Base-by-base conservation (phyloP, 2,113 vertebrate species). In the Panthera leo region DNA sequence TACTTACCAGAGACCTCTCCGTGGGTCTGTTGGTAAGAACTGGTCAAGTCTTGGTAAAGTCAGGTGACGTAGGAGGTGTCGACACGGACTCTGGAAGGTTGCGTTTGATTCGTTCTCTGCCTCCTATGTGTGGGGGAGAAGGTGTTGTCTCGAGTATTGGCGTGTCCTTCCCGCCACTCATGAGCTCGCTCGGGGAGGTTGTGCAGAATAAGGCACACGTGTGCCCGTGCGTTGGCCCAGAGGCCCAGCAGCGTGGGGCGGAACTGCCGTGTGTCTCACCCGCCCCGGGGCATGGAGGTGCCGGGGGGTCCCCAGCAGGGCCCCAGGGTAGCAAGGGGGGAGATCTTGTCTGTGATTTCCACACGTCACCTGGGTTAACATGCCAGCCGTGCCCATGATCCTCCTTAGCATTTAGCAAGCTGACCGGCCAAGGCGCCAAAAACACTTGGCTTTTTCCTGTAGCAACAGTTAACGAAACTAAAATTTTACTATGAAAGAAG, bases 181-280 rank as follows among this genome's bases (percentile, higher is more conserved):
- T 27, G 21, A 80, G 31, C 25, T 45, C 39, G 6, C 42, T 13
- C 42, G 29, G 25, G 34, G 61, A 63, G n/a, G 51, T n/a, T 16
- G 15, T 48, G 7, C n/a, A 11, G 19, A 53, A 2, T 19, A 3
- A 3, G 9, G 34, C 15, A 10, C 8, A 3, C 12, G 4, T 15
- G 5, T 39, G 5, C 4, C 0, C 7, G 4, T n/a, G 55, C 11
- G 15, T 31, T 18, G 31, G n/a, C 70, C 51, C 63, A 29, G 16
- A 7, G 6, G 4, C 4, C 13, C 36, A 16, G 25, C 42, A 11
- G 83, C 13, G 15, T 1, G 6, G 55, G 13, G 13, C 13, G 6
- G 58, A 25, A 11, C 7, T 5, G 55, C 15, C 31, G 5, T 42
- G 31, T 85, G 42, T 83, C 48, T 25, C 1, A 25, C 18, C n/a